A percentile compares a stretch with the other conserved stretches of the same genome.
Evolutionary conservation across 2,888 invertebrate species (phyloP).

Genomic region (Tryphoninae sp.): DNA sequence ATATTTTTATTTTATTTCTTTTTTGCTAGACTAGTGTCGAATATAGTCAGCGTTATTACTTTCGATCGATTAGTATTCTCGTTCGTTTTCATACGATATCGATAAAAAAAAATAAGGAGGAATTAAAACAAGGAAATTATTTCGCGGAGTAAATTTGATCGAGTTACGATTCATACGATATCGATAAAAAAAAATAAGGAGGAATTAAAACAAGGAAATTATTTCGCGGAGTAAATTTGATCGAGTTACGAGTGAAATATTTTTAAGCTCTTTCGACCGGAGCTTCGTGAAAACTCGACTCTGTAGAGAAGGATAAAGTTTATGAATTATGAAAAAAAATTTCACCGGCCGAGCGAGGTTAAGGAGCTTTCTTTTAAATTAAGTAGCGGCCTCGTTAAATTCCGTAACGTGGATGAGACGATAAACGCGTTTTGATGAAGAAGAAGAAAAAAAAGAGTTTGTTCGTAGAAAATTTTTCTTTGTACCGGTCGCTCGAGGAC

Average conservation of each 20-base stretch:
- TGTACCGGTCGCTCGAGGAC: not conserved
- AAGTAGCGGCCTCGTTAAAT: not conserved
- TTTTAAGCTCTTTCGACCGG: not conserved
- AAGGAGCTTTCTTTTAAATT: not conserved
- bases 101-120: not conserved
- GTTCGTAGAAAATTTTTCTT: not conserved
- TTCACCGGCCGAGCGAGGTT: not conserved
- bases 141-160: too few species aligned
- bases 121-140: not conserved
- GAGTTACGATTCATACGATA: too few species aligned
- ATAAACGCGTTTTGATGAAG: too few species aligned
- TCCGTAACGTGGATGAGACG: not conserved
- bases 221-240: too few species aligned
- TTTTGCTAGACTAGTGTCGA: not conserved
- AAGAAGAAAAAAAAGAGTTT: not conserved
- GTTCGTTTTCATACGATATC: not conserved
- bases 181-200: not conserved
- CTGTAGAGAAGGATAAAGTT: not conserved
- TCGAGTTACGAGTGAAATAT: not conserved
- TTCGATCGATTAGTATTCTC: not conserved
- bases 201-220: not conserved
- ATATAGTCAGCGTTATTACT: not conserved
- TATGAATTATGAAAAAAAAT: conserved; percentile 5
- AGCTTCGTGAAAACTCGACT: not conserved
- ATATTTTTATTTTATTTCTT: not conserved